Evolutionary conservation across 2,888 invertebrate species (phyloP).

Genomic region (Noctua comes): DNA sequence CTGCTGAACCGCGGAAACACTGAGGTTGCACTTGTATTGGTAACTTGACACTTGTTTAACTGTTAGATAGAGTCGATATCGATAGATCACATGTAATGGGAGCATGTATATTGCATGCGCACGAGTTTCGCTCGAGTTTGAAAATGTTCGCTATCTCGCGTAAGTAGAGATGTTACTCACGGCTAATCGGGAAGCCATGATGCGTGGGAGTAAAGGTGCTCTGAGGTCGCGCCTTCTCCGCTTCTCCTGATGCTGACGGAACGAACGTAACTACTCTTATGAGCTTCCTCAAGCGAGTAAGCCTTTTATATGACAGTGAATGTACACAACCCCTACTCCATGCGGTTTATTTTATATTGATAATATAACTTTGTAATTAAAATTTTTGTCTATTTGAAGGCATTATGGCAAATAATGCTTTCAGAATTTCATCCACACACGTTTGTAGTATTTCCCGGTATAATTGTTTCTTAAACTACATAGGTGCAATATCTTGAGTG

Average conservation of each 20-base stretch:
- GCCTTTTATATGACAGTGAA: constrained; percentile 88
- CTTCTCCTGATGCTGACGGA: constrained; percentile 71
- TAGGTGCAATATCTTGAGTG: constrained; percentile 7
- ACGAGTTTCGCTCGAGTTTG: constrained; percentile 19
- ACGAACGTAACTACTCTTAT: constrained; percentile 77
- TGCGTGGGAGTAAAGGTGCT: constrained; percentile 75
- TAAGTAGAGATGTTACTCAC: constrained; percentile 78
- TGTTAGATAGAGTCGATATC: not conserved
- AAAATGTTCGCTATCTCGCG: constrained; percentile 60
- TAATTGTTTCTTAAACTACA: constrained; percentile 31
- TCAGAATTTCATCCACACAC: constrained; percentile 32
- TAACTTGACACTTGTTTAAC: constrained; percentile 45
- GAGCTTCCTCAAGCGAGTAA: constrained; percentile 69
- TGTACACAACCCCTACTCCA: constrained; percentile 84
- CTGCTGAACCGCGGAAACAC: constrained; percentile 35
- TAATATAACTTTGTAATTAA: constrained; percentile 70
- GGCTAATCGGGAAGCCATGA: constrained; percentile 84
- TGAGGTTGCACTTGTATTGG: constrained; percentile 28
- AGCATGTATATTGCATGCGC: constrained; percentile 20
- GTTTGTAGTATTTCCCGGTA: constrained; percentile 1
- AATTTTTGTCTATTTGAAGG: constrained; percentile 44
- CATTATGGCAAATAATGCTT: constrained; percentile 35
- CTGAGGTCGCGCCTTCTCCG: constrained; percentile 69
- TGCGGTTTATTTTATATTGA: constrained; percentile 70
- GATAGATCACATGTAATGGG: constrained; percentile 39